Base-by-base conservation (phyloP, 2,888 invertebrate genomes). In the Chrysomela aeneicollis region DNA sequence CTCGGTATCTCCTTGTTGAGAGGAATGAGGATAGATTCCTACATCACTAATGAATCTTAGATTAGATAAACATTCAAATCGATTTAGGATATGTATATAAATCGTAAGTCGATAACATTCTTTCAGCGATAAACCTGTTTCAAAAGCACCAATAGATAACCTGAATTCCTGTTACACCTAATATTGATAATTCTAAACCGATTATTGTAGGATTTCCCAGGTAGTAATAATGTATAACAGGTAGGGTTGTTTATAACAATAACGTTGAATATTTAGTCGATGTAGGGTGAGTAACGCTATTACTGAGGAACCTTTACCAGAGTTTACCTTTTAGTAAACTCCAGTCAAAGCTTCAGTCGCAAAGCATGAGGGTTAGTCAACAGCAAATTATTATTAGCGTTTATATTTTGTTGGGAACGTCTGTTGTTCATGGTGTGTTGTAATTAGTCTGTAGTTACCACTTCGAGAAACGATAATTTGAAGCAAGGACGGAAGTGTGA, bases 41-140 rank as follows among this genome's bases (percentile, higher is more conserved):
- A 3, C 42, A 42, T 15, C 15, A n/a, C 15, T 15, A 42, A 42
- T 42, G 42, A 42, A 42, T 42, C n/a, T n/a, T 1, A 42, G 42
- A 42, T 42, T 10, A 42, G 42, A 42, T 42, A 42, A 15, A n/a
- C 10, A 42, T 42, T n/a, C 42, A 42, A 42, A 42, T 42, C n/a
- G 42, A 4, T n/a, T 42, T 42, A n/a, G 3, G 15, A n/a, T 15
- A 15, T 1, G n/a, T 42, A 42, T 4, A 35, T 10, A 42, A 42
- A 9, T 8, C 35, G 35, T 26, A 35, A 3, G n/a, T 42, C 10
- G 32, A 35, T 35, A 35, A 10, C 5, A 35, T 9, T 35, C 2
- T 35, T 35, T 9, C 9, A 10, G 32, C 5, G 15, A 42, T 42
- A 42, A 42, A 42, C 42, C 42, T 15, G 42, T 42, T 42, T 4